phyloP scores from a whole-genome alignment of 2,797 vertebrate species.

The Acomys russatus region DNA sequence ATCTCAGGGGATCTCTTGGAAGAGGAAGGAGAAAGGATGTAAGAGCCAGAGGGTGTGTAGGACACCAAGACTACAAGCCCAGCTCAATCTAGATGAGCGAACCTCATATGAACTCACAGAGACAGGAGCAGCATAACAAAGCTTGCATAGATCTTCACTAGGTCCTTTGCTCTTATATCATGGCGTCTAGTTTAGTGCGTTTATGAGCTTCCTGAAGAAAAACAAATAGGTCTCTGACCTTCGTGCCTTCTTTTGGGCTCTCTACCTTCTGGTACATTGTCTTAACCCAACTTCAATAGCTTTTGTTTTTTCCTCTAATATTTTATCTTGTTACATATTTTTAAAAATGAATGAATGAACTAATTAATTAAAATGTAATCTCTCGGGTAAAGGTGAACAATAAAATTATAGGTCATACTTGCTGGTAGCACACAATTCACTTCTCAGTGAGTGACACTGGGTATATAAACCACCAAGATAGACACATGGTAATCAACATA shows the following conservation, averaged over 20 bases:
- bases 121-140: neutral
- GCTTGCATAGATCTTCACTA: no score
- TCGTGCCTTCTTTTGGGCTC: neutral
- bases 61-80: neutral
- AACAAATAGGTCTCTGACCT: neutral
- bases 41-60: neutral
- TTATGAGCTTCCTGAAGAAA: neutral
- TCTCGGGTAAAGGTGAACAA: neutral
- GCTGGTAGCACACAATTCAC: neutral
- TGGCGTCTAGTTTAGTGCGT: neutral
- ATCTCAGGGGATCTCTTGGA: neutral
- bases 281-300: neutral
- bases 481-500: neutral
- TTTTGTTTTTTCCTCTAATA: neutral
- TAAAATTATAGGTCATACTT: neutral
- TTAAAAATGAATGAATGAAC: neutral
- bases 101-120: neutral
- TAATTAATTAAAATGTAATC: no score
- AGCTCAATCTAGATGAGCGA: neutral
- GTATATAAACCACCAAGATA: neutral
- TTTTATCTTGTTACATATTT: neutral
- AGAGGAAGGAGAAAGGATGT: neutral
- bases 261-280: neutral
- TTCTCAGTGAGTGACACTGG: neutral
- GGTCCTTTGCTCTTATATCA: neutral